Base-by-base conservation (phyloP, 2,113 vertebrate species). In the Catharus minimus region DNA sequence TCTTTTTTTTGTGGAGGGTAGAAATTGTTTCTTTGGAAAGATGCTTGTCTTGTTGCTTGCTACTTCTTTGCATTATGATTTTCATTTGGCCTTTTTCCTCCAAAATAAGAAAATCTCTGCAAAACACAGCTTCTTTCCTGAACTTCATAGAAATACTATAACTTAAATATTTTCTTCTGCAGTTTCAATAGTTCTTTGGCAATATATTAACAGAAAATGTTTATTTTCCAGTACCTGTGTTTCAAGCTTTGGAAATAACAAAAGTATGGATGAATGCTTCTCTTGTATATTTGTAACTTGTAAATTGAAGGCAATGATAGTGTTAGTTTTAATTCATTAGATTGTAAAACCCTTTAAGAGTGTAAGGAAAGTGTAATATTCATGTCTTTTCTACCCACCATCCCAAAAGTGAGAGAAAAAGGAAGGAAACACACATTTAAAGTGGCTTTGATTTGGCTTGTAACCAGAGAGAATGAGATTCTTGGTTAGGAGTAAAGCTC, bases 1-100 rank as follows among this genome's bases (percentile, higher is more conserved):
- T 73, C 21, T 39, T 55, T 50, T 55, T 50, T 21, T 22, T 14
- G 21, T 17, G 0, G 1, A 1, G 9, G 14, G 4, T 1, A 23
- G 27, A 44, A 44, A 69, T 62, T 68, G 4, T 46, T 76, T 69
- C 11, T 76, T 61, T 57, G 32, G 13, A n/a, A 66, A 80, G 28
- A 57, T 28, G n/a, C 79, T 11, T 13, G 26, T 73, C 47, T 65
- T 10, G 5, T 33, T 64, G 39, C 39, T 71, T 88, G 15, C 16
- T 36, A 19, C n/a, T 83, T 61, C 11, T 55, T 74, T 74, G 47
- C 5, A 2, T 66, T 69, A 20, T 30, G 49, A 36, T 73, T 32
- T 0, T 2, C 83, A 21, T 62, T 84, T 78, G 27, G 4, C 30
- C 72, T 39, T 91, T 62, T 52, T 77, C 17, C 20, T 83, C 21